Percentiles rank a stretch among this genome's conserved stretches.
Conservation (phyloP, 2,888 invertebrate species). For the Achlya flavicornis region DNA sequence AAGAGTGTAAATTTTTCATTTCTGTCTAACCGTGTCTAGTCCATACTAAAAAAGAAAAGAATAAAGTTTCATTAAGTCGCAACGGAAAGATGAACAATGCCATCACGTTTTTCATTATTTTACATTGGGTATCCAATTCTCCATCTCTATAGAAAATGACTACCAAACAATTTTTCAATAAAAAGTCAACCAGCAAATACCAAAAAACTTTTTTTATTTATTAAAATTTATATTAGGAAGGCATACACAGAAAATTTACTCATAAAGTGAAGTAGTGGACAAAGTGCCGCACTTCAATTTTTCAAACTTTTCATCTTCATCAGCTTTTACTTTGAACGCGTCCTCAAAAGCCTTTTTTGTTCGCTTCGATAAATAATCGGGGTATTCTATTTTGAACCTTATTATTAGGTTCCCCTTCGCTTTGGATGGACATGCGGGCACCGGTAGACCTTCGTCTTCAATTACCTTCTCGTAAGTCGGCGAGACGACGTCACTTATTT, state of each 20-base stretch:
- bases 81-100: too few species aligned
- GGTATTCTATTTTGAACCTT: constrained; percentile 82
- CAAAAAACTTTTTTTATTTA: too few species aligned
- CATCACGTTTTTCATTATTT: too few species aligned
- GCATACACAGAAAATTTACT: constrained; percentile 16
- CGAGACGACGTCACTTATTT: constrained; percentile 88
- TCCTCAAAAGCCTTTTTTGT: constrained; percentile 70
- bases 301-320: constrained; percentile 65
- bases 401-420: constrained; percentile 88
- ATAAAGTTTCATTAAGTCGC: too few species aligned
- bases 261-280: constrained; percentile 46
- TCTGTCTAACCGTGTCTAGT: too few species aligned
- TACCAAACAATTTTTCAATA: too few species aligned
- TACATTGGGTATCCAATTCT: too few species aligned
- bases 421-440: constrained; percentile 83
- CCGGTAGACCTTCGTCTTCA: constrained; percentile 89
- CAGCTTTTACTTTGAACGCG: constrained; percentile 64
- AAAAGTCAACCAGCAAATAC: too few species aligned
- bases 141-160: too few species aligned
- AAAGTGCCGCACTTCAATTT: constrained; percentile 66
- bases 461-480: constrained; percentile 88
- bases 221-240: too few species aligned
- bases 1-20: too few species aligned
- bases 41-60: too few species aligned
- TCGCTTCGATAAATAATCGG: constrained; percentile 72